Percentiles rank a stretch among this genome's conserved stretches.
Conservation (phyloP, 2,113 vertebrate species). For the Pituophis catenifer region DNA sequence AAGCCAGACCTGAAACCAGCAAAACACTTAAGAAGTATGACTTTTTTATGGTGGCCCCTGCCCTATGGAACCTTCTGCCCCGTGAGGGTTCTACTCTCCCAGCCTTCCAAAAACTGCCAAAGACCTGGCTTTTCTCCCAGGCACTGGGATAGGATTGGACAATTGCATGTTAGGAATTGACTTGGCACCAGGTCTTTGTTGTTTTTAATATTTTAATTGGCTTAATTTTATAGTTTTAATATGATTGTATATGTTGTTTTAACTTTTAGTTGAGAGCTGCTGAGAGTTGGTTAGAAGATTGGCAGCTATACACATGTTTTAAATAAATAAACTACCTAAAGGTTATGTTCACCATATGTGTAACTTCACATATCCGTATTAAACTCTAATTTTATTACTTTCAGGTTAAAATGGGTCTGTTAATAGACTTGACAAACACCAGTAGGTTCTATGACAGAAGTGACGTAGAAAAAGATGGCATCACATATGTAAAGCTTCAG, state of each 20-base stretch:
- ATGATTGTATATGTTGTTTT: neutral
- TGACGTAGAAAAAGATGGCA: slow-evolving; percentile 94
- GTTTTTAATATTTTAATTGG: too few relatives aligned
- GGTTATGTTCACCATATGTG: neutral
- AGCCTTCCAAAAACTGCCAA: neutral
- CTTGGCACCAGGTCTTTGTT: neutral
- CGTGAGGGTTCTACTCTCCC: neutral
- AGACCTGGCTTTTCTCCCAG: neutral
- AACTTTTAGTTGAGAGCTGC: neutral
- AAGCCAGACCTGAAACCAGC: too few relatives aligned
- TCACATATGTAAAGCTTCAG: slow-evolving; percentile 91
- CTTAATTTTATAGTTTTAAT: too few relatives aligned
- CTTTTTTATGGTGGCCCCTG: neutral
- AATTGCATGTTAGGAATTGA: neutral
- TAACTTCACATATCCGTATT: neutral
- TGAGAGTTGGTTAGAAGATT: neutral
- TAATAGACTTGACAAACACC: slow-evolving; percentile 95
- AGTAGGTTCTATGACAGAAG: slow-evolving; percentile 91
- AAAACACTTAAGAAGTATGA: neutral
- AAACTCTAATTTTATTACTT: slow-evolving; percentile 17
- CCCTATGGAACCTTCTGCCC: neutral
- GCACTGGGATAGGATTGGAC: neutral
- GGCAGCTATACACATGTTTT: neutral
- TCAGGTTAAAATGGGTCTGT: slow-evolving; percentile 95
- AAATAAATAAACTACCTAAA: neutral